phyloP scores from a whole-genome alignment of 2,888 invertebrate species.

The Metacarcinus magister region DNA sequence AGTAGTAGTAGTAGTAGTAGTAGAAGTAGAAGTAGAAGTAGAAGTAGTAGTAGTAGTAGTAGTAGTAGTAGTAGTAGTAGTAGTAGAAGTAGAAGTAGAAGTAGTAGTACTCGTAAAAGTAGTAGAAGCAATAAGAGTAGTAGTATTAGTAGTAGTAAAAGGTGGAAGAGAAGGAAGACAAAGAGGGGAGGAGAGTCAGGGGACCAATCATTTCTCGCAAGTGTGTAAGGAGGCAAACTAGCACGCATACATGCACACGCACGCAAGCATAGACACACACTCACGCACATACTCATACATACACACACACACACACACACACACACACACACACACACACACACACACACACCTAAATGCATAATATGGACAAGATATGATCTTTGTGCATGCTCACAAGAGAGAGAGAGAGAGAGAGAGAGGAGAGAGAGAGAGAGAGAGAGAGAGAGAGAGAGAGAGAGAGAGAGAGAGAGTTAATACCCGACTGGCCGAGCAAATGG shows the following conservation, averaged over 20 bases:
- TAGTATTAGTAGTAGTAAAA: not conserved
- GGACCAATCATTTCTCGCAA: no score
- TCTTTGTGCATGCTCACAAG: not conserved
- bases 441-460: slow-evolving; percentile 4
- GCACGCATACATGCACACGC: not conserved
- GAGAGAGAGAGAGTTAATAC: slow-evolving; percentile 26
- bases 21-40: not conserved
- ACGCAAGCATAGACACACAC: no score
- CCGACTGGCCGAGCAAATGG: slow-evolving; percentile 26
- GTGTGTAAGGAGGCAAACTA: no score
- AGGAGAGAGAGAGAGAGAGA: no score
- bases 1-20: no score
- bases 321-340: not conserved
- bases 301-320: no score
- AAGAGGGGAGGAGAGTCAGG: no score
- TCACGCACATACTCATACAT: no score
- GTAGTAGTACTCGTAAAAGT: slow-evolving; percentile 49
- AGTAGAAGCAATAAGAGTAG: not conserved
- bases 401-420: no score
- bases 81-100: slow-evolving; percentile 52
- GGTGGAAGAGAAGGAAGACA: no score
- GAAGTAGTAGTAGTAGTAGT: not conserved
- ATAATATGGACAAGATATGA: not conserved
- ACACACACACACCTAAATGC: not conserved
- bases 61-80: slow-evolving; percentile 49